Evolutionary conservation across 2,888 invertebrate genomes (phyloP), one percentile per base, ranked within the genome.

Genomic region (Agrotis segetum): DNA sequence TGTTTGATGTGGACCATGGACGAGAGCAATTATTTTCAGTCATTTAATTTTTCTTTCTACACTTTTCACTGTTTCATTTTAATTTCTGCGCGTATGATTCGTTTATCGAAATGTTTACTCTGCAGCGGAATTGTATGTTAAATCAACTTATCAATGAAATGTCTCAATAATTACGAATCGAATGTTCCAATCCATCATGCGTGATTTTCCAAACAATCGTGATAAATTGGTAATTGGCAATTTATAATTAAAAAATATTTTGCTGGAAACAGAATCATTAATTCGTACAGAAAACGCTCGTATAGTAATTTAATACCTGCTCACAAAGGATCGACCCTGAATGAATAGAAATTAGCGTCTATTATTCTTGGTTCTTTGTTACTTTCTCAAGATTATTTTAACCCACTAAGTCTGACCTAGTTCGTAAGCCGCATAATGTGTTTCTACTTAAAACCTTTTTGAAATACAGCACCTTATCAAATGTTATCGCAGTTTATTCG

Each of bases 401-500:
- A 49, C 19, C 24, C 16, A 58, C 24, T 44, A 53, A 52, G 6
- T n/a, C 44, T 76, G 70, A 76, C 63, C 74, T 76, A 76, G 63
- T 64, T 70, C 9, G 34, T 75, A 40, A 40, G 55, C 46, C 46
- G 52, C 52, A 60, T 50, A 73, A 13, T 40, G 16, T 52, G 44
- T 64, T 76, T 70, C 16, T 50, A 59, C 61, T 52, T 50, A 56
- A 55, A 67, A 44, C 7, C 59, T 24, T 59, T 59, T 73, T 44
- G 53, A 44, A 62, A 61, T 50, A 34, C n/a, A 60, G 6, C 4
- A 16, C 24, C 2, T 58, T 78, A 78, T 75, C 70, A 59, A 55
- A 44, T 55, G 17, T 74, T 81, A 83, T 84, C 84, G 69, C 17
- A 44, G 49, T 77, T 77, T 67, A 71, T 77, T 61, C 34, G 64